Evolutionary conservation across 2,113 vertebrate species (phyloP).

Genomic region (Arenaria interpres): DNA sequence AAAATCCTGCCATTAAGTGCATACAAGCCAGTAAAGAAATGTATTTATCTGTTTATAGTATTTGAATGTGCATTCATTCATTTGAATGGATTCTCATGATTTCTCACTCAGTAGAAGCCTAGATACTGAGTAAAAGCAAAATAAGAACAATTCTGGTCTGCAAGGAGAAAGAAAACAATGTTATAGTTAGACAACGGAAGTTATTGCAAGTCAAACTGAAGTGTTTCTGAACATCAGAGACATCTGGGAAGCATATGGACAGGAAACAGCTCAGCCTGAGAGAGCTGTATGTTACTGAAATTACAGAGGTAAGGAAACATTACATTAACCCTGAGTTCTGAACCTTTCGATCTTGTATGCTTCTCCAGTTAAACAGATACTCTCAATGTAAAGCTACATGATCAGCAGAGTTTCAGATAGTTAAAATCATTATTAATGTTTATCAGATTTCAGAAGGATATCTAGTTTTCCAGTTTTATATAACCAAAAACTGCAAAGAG

Average conservation of each 20-base stretch:
- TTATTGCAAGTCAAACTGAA: neutral
- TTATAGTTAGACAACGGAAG: neutral
- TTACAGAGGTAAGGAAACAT: slow-evolving; percentile 10
- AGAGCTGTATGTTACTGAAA: neutral
- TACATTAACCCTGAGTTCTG: neutral
- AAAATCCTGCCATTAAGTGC: neutral
- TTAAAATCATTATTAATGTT: neutral
- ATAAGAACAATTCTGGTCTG: neutral
- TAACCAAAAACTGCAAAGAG: neutral
- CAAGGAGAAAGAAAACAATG: neutral
- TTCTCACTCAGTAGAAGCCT: neutral
- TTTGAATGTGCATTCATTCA: neutral
- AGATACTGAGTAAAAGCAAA: slow-evolving; percentile 5
- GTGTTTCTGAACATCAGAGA: neutral
- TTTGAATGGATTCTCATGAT: neutral
- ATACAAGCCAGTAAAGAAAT: neutral
- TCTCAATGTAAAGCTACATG: neutral
- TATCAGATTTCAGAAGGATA: neutral
- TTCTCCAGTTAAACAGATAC: neutral
- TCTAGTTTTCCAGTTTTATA: neutral
- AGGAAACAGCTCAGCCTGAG: slow-evolving; percentile 38
- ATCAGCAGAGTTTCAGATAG: neutral
- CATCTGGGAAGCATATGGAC: slow-evolving; percentile 55
- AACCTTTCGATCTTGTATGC: neutral
- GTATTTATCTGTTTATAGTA: neutral